These are phyloP conservation scores for Scaptomyza montana DNA, from an alignment of 1,140 invertebrate species.

Conservation along the genomic window DNA sequence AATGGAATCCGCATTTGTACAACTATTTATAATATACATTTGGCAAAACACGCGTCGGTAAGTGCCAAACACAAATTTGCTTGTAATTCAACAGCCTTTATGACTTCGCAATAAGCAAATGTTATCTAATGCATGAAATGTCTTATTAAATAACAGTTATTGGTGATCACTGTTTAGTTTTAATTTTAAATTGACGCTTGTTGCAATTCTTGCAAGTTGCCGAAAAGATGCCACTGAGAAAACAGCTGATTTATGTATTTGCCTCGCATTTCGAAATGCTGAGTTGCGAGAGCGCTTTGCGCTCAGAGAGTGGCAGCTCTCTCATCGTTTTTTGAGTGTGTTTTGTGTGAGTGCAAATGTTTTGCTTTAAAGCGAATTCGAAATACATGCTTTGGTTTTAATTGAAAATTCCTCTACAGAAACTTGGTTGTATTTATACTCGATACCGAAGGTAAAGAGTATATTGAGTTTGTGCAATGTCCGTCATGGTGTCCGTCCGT, in stretches of 20 bases:
- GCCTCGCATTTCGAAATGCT: slow-evolving; percentile 19
- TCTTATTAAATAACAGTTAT: background rate
- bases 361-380: slow-evolving; percentile 5
- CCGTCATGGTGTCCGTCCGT: too few species aligned
- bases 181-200: background rate
- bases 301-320: slow-evolving; percentile 3
- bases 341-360: slow-evolving; percentile 8
- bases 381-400: slow-evolving; percentile 3
- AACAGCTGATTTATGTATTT: slow-evolving; percentile 48
- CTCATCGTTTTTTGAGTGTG: slow-evolving; percentile 7
- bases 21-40: background rate
- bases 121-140: too few species aligned
- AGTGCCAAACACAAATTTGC: background rate
- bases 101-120: background rate
- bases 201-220: slow-evolving; percentile 16
- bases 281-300: slow-evolving; percentile 13
- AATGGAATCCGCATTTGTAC: background rate
- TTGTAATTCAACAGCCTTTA: background rate
- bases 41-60: slow-evolving; percentile 7
- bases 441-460: too few species aligned
- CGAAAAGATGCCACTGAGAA: slow-evolving; percentile 14
- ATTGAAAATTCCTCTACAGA: background rate
- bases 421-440: too few species aligned
- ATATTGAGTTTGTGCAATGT: too few species aligned
- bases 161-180: background rate